These are phyloP conservation scores for Ceratina japonica DNA, from an alignment of 1,140 invertebrate genomes.

Conservation along the genomic window DNA sequence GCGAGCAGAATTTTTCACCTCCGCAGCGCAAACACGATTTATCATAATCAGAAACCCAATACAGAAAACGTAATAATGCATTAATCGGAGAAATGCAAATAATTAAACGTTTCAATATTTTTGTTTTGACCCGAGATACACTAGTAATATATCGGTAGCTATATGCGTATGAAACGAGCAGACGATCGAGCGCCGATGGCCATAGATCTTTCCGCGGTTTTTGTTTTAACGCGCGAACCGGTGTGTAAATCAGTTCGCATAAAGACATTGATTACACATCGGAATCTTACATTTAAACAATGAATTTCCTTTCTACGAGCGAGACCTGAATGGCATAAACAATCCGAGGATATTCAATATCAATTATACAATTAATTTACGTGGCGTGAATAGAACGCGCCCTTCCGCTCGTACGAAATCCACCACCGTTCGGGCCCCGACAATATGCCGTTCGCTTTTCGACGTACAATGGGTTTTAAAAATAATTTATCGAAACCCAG, in stretches of 20 bases:
- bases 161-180: no score
- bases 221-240: neutral
- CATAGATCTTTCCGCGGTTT: neutral
- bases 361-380: slow-evolving; percentile 66
- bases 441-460: slow-evolving; percentile 57
- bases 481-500: slow-evolving; percentile 47
- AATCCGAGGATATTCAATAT: slow-evolving; percentile 62
- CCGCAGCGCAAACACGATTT: neutral
- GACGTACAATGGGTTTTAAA: slow-evolving; percentile 46
- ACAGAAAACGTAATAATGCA: neutral
- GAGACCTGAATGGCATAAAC: slow-evolving; percentile 50
- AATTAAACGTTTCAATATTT: neutral
- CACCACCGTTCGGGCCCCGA: slow-evolving; percentile 40
- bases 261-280: slow-evolving; percentile 54
- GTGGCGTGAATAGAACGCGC: slow-evolving; percentile 57
- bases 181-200: no score
- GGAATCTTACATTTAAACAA: slow-evolving; percentile 55
- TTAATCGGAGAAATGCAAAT: neutral
- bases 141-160: no score
- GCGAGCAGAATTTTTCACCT: slow-evolving; percentile 52
- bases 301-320: slow-evolving; percentile 54
- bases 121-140: neutral
- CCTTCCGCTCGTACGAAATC: slow-evolving; percentile 49
- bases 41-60: neutral
- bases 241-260: slow-evolving; percentile 37